Conservation (phyloP, 2,113 vertebrate species). For the Dipodomys spectabilis region DNA sequence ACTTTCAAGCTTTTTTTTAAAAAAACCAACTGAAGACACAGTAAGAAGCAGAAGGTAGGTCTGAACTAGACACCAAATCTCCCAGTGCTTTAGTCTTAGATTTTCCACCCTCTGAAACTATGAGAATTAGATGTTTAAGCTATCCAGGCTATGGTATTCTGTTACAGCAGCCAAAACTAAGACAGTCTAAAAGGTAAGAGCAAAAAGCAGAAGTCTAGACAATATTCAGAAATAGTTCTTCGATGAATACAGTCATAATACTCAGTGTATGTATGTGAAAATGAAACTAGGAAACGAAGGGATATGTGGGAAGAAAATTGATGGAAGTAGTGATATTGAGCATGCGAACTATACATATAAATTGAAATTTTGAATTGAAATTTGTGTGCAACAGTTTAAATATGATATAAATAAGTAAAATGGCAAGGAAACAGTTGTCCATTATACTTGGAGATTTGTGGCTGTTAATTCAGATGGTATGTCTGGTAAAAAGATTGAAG, state of each 20-base stretch:
- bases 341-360: too few relatives aligned
- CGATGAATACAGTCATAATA: not conserved
- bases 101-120: not conserved
- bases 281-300: too few relatives aligned
- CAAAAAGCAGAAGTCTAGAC: not conserved
- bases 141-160: too few relatives aligned
- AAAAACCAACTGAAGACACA: not conserved
- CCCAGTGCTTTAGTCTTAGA: not conserved
- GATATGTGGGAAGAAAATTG: too few relatives aligned
- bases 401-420: too few relatives aligned
- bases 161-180: not conserved
- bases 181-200: not conserved
- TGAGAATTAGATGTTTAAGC: not conserved
- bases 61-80: not conserved
- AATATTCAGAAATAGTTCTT: not conserved
- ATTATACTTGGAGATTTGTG: not conserved
- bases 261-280: too few relatives aligned
- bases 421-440: not conserved
- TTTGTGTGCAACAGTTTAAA: too few relatives aligned
- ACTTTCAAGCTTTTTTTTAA: not conserved
- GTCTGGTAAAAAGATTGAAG: not conserved
- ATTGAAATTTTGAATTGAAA: too few relatives aligned
- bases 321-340: too few relatives aligned
- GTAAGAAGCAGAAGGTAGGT: not conserved
- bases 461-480: not conserved